A percentile compares a stretch with the other conserved stretches of the same genome.
phyloP scores from a whole-genome alignment of 1,140 invertebrate species.

The Archegozetes longisetosus region DNA sequence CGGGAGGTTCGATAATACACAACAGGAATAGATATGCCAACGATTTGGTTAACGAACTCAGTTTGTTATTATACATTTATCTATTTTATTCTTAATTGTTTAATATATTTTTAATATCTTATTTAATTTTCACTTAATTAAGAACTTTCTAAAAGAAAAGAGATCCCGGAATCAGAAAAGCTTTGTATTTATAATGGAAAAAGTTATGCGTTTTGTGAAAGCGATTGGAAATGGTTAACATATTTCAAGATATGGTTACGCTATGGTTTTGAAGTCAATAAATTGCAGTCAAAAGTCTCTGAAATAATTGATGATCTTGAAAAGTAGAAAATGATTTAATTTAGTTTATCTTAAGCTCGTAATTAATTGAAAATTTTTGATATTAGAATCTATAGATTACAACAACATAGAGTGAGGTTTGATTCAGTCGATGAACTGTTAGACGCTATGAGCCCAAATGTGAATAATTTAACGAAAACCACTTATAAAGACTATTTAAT shows the following conservation, averaged over 20 bases:
- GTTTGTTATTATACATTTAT: too few relatives aligned
- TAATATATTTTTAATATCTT: too few relatives aligned
- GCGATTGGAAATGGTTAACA: slow-evolving; percentile 32
- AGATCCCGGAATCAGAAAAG: too few relatives aligned
- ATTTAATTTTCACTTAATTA: too few relatives aligned
- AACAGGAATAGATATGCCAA: slow-evolving; percentile 32
- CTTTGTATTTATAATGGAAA: slow-evolving; percentile 35
- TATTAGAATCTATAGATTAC: slow-evolving; percentile 40
- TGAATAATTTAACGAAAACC: slow-evolving; percentile 33
- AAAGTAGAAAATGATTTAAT: slow-evolving; percentile 24
- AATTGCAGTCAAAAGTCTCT: slow-evolving; percentile 30
- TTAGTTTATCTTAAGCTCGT: too few relatives aligned
- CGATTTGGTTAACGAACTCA: slow-evolving; percentile 5
- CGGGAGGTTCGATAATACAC: slow-evolving; percentile 43
- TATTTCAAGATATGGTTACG: slow-evolving; percentile 35
- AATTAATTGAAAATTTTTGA: slow-evolving; percentile 8
- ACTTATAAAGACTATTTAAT: slow-evolving; percentile 31
- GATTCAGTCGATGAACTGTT: slow-evolving; percentile 36
- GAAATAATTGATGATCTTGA: slow-evolving; percentile 31
- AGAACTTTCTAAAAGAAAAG: neutral
- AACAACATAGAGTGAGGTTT: slow-evolving; percentile 35
- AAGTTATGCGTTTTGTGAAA: slow-evolving; percentile 37
- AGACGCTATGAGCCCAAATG: slow-evolving; percentile 34
- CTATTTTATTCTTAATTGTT: slow-evolving; percentile 19
- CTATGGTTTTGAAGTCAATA: slow-evolving; percentile 38